A percentile compares a stretch with the other conserved stretches of the same genome.
phyloP scores from a whole-genome alignment of 1,140 invertebrate genomes.

The Drosophila sproati region DNA sequence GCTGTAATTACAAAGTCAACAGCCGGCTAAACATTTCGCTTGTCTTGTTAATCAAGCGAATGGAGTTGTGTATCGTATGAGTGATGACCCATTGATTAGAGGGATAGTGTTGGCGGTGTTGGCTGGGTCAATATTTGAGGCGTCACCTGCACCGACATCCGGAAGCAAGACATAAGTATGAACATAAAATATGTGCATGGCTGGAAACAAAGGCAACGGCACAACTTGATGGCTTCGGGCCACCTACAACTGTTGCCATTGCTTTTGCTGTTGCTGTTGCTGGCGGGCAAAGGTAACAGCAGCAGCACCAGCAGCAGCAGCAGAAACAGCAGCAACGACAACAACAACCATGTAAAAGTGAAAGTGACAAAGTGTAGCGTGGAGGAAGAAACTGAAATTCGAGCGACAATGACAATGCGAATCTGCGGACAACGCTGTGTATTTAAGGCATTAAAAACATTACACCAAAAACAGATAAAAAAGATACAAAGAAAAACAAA shows the following conservation, averaged over 20 bases:
- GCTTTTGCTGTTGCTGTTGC: slow-evolving; percentile 1
- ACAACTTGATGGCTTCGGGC: slow-evolving; percentile 29
- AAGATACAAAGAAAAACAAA: slow-evolving; percentile 23
- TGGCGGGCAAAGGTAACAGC: slow-evolving; percentile 40
- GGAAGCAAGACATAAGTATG: slow-evolving; percentile 40
- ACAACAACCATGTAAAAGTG: slow-evolving; percentile 50
- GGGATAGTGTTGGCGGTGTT: slow-evolving; percentile 2
- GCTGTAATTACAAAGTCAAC: slow-evolving; percentile 39
- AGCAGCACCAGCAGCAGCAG: slow-evolving; percentile 1
- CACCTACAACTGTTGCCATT: slow-evolving; percentile 40
- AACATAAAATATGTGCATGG: slow-evolving; percentile 46
- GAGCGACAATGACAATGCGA: slow-evolving; percentile 72
- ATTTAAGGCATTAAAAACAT: slow-evolving; percentile 72
- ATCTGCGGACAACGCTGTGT: slow-evolving; percentile 50
- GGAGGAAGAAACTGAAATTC: slow-evolving; percentile 62
- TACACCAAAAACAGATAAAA: slow-evolving; percentile 35
- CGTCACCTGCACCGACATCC: slow-evolving; percentile 35
- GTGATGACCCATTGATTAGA: slow-evolving; percentile 23
- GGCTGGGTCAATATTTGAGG: slow-evolving; percentile 38
- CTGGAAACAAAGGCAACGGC: slow-evolving; percentile 58
- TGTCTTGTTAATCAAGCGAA: slow-evolving; percentile 5
- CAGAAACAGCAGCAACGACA: slow-evolving; percentile 17
- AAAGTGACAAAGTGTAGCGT: slow-evolving; percentile 66
- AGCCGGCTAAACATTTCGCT: background rate
- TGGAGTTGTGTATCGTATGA: background rate